These are phyloP conservation scores for Cephus pulcher DNA, from an alignment of 2,888 invertebrate genomes.

Conservation along the genomic window DNA sequence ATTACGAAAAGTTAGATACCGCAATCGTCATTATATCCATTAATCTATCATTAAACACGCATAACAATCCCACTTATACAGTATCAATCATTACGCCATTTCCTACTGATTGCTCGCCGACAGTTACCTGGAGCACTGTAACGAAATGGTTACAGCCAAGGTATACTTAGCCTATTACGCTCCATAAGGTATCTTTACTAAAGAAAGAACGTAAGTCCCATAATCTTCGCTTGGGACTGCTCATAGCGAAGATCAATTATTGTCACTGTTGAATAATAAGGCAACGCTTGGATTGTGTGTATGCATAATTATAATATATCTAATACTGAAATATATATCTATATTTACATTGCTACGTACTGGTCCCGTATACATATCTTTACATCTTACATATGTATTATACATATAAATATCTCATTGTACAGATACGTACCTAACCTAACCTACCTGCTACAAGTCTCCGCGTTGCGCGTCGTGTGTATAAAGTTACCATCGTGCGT, in stretches of 20 bases:
- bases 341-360: constrained; percentile 3
- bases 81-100: background rate
- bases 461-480: constrained; percentile 27
- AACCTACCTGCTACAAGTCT: constrained; percentile 24
- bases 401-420: constrained; percentile 8
- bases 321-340: constrained; percentile 15
- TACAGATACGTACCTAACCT: background rate
- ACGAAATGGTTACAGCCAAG: background rate
- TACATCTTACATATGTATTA: background rate
- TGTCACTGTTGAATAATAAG: constrained; percentile 57
- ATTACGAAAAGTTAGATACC: background rate
- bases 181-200: background rate
- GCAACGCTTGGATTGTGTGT: constrained; percentile 35
- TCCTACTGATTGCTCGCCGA: background rate
- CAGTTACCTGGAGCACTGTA: background rate
- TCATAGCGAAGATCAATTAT: constrained; percentile 49
- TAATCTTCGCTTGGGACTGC: background rate
- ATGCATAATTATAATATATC: background rate
- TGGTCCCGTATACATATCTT: background rate
- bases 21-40: background rate
- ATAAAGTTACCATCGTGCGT: constrained; percentile 52
- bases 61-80: background rate
- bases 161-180: background rate
- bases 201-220: background rate
- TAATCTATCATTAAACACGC: background rate